Evolutionary conservation across 2,113 vertebrate species (phyloP), one percentile per base, ranked within the genome.

Genomic region (Choloepus hoffmanni): DNA sequence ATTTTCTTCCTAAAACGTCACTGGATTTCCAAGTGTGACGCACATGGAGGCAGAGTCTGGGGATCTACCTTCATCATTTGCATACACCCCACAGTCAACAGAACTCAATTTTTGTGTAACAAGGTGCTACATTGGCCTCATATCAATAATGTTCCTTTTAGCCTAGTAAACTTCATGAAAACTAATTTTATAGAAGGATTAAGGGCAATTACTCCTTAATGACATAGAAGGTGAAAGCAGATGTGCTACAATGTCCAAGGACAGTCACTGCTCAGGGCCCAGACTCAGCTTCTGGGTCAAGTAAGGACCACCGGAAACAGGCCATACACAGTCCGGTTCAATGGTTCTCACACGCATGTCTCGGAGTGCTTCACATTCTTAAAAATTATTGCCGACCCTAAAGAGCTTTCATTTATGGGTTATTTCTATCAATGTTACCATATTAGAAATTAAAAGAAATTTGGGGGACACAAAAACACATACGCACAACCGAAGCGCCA

Each of bases 381-480:
- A 85, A 14, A 65, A 70, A 85, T 28, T 12, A 77, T 8, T 2
- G 3, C 19, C 67, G 70, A n/a, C 11, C 23, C 45, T 76, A 84
- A 73, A 30, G 16, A 79, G 9, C 28, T 76, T 76, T 33, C 67
- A 24, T 62, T 72, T 70, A 33, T 48, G 13, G 48, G 50, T 85
- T 78, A 68, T 53, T 89, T 62, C 63, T 74, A 84, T n/a, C 76
- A 48, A 19, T n/a, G 15, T 78, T 43, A 78, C 21, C 74, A 78
- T 10, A 14, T 55, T 78, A 55, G 67, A 86, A 85, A 74, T 43
- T 30, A 90, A 92, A 86, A 77, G 77, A 79, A 62, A 93, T 33
- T 24, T 36, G 33, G 40, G n/a, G 18, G 70, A 86, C 9, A 30
- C 19, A 33, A 58, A 94, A 83, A 86, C 45, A 62, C 18, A 79